Evolutionary conservation across 2,113 vertebrate genomes (phyloP).

Genomic region (Merops nubicus): DNA sequence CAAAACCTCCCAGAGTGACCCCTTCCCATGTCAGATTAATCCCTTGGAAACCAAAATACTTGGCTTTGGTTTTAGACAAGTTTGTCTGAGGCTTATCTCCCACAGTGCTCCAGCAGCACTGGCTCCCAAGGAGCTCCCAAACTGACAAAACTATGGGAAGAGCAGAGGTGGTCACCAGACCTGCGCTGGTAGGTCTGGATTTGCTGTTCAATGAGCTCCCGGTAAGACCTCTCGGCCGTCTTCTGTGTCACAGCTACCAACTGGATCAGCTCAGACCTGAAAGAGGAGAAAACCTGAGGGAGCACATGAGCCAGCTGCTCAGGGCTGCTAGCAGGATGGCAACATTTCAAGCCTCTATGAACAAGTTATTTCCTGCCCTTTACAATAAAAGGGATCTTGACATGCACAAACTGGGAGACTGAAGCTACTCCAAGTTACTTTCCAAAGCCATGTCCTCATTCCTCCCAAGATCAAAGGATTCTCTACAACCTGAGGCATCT

Average conservation of each 20-base stretch:
- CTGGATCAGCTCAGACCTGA: conserved; percentile 95
- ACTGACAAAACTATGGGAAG: not conserved
- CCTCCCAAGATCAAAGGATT: conserved; percentile 23
- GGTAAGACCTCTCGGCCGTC: conserved; percentile 87
- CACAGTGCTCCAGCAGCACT: not conserved
- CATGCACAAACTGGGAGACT: not conserved
- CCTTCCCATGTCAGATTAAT: not conserved
- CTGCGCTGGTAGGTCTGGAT: conserved; percentile 94
- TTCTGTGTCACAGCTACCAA: conserved; percentile 95
- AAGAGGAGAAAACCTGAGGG: not conserved
- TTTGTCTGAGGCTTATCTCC: not conserved
- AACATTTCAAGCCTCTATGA: not conserved
- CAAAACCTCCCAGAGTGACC: not conserved
- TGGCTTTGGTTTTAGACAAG: not conserved
- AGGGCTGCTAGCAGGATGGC: not conserved
- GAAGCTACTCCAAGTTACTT: not conserved
- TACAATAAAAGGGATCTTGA: not conserved
- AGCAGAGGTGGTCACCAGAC: conserved; percentile 53
- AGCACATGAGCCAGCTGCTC: not conserved
- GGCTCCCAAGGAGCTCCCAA: not conserved
- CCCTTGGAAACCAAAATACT: not conserved
- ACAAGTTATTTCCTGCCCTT: not conserved
- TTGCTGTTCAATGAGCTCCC: conserved; percentile 92
- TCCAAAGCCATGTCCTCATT: not conserved
- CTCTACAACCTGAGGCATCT: not conserved